These are phyloP conservation scores for Pangasius sanitwongsei DNA, from an alignment of 2,797 vertebrate genomes.

Conservation along the genomic window DNA sequence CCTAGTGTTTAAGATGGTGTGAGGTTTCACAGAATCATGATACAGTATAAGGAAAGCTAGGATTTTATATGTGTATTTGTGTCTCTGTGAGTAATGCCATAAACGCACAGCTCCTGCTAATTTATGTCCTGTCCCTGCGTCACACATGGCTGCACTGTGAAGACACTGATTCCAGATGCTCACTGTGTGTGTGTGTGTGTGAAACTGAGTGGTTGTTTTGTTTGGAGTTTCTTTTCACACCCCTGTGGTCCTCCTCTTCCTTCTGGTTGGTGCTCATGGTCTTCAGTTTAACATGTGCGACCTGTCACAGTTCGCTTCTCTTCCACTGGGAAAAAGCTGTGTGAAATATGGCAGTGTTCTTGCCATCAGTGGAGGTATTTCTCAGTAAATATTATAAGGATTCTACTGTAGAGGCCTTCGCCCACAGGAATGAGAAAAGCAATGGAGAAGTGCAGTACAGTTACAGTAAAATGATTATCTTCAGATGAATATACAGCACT, in stretches of 20 bases:
- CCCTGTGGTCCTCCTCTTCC: constrained; percentile 43
- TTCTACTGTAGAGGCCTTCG: constrained; percentile 2
- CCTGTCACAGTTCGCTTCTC: constrained; percentile 61
- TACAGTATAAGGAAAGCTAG: neutral
- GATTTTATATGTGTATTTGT: constrained; percentile 27
- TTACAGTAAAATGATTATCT: neutral
- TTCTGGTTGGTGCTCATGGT: constrained; percentile 33
- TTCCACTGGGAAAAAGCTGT: constrained; percentile 57
- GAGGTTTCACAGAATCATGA: neutral
- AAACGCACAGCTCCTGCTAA: constrained; percentile 44
- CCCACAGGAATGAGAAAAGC: neutral
- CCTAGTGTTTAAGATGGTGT: neutral
- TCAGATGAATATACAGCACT: neutral
- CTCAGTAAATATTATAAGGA: constrained; percentile 42
- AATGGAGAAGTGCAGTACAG: neutral
- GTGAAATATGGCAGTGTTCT: constrained; percentile 66
- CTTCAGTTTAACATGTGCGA: constrained; percentile 58
- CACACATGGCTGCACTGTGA: constrained; percentile 45
- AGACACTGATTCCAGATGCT: constrained; percentile 59
- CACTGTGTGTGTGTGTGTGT: constrained; percentile 41
- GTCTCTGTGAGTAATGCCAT: constrained; percentile 45
- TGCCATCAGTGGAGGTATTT: constrained; percentile 59
- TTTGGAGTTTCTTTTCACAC: constrained; percentile 62
- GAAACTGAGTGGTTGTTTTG: constrained; percentile 51
- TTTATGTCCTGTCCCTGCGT: constrained; percentile 47